Conservation (phyloP, 2,113 vertebrate species). For the Lamprotornis superbus region DNA sequence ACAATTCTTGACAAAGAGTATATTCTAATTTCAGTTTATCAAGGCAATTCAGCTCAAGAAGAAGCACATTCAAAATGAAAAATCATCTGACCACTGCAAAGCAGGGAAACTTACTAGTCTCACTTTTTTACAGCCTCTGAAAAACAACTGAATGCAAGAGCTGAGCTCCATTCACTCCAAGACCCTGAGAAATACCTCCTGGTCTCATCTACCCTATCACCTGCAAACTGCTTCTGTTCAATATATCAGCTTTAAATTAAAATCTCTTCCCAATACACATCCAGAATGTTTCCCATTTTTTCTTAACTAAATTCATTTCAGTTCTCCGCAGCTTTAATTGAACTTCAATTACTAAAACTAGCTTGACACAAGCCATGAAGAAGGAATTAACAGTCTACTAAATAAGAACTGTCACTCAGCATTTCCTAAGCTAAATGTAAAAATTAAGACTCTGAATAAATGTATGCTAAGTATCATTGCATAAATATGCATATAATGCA, state of each 20-base stretch:
- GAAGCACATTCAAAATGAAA: background rate
- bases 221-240: background rate
- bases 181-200: background rate
- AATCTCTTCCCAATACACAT: background rate
- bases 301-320: slow-evolving; percentile 31
- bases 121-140: background rate
- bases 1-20: background rate
- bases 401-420: slow-evolving; percentile 62
- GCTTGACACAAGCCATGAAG: slow-evolving; percentile 45
- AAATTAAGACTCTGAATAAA: slow-evolving; percentile 66
- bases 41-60: background rate
- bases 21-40: background rate
- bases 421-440: slow-evolving; percentile 58
- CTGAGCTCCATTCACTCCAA: background rate
- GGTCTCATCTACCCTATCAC: background rate
- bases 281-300: background rate
- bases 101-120: background rate
- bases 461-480: slow-evolving; percentile 46
- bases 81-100: background rate
- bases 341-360: slow-evolving; percentile 60
- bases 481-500: slow-evolving; percentile 63
- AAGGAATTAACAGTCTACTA: slow-evolving; percentile 57
- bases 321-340: slow-evolving; percentile 30
- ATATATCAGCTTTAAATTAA: background rate
- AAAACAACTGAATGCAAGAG: background rate